Evolutionary conservation across 2,888 invertebrate species (phyloP).

Genomic region (Trichogramma evanescens): DNA sequence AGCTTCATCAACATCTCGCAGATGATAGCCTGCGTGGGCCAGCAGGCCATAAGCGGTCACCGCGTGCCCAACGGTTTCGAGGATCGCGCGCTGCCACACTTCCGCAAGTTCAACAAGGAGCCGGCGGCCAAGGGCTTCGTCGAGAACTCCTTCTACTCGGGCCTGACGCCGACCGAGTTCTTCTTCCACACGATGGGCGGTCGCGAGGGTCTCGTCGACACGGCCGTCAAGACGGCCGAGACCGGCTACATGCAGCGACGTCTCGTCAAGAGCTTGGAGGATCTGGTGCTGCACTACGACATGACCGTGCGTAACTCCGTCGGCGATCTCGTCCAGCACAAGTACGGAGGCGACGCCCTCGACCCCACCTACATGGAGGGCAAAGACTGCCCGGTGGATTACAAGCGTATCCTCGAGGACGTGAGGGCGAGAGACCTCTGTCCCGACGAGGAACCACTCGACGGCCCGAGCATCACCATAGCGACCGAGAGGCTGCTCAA

Average conservation of each 20-base stretch:
- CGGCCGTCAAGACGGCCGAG: no score
- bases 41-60: conserved; percentile 92
- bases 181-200: conserved; percentile 99
- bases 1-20: no score
- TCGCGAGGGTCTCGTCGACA: conserved; percentile 82
- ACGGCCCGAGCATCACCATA: conserved; percentile 45
- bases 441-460: conserved; percentile 63
- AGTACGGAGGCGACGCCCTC: conserved; percentile 90
- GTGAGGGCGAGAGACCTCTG: conserved; percentile 65
- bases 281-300: conserved; percentile 87
- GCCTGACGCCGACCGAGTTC: conserved; percentile 94
- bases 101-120: conserved; percentile 76
- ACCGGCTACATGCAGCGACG: conserved; percentile 87
- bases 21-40: conserved; percentile 98
- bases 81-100: conserved; percentile 86
- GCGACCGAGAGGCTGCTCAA: conserved; percentile 44
- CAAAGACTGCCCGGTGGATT: conserved; percentile 83
- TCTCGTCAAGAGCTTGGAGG: conserved; percentile 96
- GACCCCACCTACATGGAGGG: conserved; percentile 94
- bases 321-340: conserved; percentile 79
- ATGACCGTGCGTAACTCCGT: conserved; percentile 88
- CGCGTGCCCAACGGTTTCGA: conserved; percentile 96
- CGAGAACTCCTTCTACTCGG: conserved; percentile 93
- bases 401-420: conserved; percentile 69
- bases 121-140: conserved; percentile 97